These are phyloP conservation scores for Diglossa brunneiventris DNA, from an alignment of 2,113 vertebrate genomes.

Conservation along the genomic window DNA sequence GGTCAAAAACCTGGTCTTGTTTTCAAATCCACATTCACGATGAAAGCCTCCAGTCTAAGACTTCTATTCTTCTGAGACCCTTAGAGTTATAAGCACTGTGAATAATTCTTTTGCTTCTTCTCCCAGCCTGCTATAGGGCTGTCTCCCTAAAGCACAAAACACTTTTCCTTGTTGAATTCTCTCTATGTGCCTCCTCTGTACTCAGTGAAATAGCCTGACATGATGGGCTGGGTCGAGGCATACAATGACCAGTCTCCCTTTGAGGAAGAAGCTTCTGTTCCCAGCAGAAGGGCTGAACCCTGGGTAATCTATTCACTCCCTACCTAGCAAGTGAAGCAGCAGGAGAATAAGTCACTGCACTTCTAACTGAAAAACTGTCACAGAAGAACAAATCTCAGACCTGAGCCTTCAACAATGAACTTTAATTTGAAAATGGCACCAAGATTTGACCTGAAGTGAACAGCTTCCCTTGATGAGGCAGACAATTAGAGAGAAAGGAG, in stretches of 20 bases:
- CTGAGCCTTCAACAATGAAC: constrained; percentile 10
- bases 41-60: constrained; percentile 36
- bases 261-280: neutral
- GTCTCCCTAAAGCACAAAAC: constrained; percentile 38
- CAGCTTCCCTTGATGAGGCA: neutral
- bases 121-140: neutral
- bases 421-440: constrained; percentile 36
- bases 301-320: constrained; percentile 41
- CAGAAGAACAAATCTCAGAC: neutral
- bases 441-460: neutral
- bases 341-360: neutral
- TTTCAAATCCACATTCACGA: constrained; percentile 41
- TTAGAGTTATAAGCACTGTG: constrained; percentile 10
- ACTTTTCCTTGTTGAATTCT: neutral
- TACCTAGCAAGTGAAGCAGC: neutral
- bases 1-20: constrained; percentile 40
- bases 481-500: neutral
- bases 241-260: constrained; percentile 25
- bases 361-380: constrained; percentile 30
- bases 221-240: neutral
- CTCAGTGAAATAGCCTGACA: neutral
- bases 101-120: constrained; percentile 32
- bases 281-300: neutral
- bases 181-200: neutral
- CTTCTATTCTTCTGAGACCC: constrained; percentile 40